Percentiles rank a stretch among this genome's conserved stretches.
phyloP scores from a whole-genome alignment of 2,888 invertebrate genomes.

The Isotomurus palustris region DNA sequence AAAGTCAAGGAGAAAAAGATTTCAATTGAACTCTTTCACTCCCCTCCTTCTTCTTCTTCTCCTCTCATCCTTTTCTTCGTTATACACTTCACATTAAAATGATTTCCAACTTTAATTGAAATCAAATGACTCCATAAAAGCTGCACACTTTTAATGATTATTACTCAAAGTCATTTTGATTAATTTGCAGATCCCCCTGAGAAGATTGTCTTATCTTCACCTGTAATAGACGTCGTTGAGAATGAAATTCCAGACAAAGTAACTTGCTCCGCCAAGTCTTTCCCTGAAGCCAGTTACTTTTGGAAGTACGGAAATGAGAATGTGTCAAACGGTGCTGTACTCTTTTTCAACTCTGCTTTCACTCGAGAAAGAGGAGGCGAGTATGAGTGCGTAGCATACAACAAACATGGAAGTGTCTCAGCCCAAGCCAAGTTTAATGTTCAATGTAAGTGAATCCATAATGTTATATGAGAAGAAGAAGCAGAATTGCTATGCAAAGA shows the following conservation, averaged over 20 bases:
- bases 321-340: conserved; percentile 54
- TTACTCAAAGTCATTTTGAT: neutral
- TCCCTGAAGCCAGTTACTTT: conserved; percentile 57
- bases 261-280: conserved; percentile 61
- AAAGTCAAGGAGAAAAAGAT: too few species aligned
- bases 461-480: too few species aligned
- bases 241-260: conserved; percentile 58
- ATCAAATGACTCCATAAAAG: too few species aligned
- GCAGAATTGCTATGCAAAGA: too few species aligned
- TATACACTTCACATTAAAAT: too few species aligned
- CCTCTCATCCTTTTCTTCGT: too few species aligned
- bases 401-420: conserved; percentile 71
- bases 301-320: conserved; percentile 65
- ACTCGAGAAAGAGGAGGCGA: conserved; percentile 67
- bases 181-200: conserved; percentile 69
- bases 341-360: conserved; percentile 64
- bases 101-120: too few species aligned
- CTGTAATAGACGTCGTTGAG: conserved; percentile 51
- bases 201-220: conserved; percentile 67
- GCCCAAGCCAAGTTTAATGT: conserved; percentile 71
- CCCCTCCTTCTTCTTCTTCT: too few species aligned
- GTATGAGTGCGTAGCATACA: conserved; percentile 62
- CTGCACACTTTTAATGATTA: neutral
- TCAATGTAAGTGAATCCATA: conserved; percentile 82
- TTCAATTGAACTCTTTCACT: too few species aligned